phyloP scores from a whole-genome alignment of 2,797 vertebrate species.

The Allobates femoralis region DNA sequence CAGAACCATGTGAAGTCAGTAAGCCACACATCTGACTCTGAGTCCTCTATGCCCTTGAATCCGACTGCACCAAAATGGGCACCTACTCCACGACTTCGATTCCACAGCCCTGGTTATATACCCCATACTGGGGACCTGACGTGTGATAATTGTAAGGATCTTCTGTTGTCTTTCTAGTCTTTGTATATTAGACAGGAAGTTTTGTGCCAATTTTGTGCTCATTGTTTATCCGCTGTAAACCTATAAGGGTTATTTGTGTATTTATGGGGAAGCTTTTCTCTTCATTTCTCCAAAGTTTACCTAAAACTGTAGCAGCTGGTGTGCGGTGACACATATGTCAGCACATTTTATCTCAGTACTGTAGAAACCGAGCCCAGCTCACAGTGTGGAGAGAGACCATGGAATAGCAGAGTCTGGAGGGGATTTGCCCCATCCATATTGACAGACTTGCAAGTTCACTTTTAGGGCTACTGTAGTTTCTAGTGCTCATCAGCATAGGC shows the following conservation, averaged over 20 bases:
- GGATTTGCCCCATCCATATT: not conserved
- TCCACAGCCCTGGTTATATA: too few relatives aligned
- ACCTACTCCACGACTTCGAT: too few relatives aligned
- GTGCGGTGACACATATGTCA: not conserved
- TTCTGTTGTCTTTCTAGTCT: not conserved
- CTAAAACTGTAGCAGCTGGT: not conserved
- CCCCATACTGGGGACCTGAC: too few relatives aligned
- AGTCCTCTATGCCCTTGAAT: too few relatives aligned
- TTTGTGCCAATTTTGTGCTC: not conserved
- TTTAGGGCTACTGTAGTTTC: not conserved
- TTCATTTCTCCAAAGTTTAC: not conserved
- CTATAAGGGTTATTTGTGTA: not conserved
- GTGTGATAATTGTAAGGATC: not conserved
- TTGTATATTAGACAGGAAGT: not conserved
- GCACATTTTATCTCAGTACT: not conserved
- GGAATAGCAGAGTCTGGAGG: too few relatives aligned
- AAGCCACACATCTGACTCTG: too few relatives aligned
- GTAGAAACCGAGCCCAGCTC: not conserved
- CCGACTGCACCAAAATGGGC: too few relatives aligned
- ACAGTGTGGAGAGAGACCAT: not conserved
- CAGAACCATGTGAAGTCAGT: too few relatives aligned
- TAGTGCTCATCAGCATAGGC: not conserved
- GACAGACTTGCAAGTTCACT: not conserved
- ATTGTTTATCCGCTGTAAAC: not conserved
- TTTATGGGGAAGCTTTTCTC: not conserved